Base-by-base conservation (phyloP, 1,140 invertebrate species). In the Bradysia coprophila region DNA sequence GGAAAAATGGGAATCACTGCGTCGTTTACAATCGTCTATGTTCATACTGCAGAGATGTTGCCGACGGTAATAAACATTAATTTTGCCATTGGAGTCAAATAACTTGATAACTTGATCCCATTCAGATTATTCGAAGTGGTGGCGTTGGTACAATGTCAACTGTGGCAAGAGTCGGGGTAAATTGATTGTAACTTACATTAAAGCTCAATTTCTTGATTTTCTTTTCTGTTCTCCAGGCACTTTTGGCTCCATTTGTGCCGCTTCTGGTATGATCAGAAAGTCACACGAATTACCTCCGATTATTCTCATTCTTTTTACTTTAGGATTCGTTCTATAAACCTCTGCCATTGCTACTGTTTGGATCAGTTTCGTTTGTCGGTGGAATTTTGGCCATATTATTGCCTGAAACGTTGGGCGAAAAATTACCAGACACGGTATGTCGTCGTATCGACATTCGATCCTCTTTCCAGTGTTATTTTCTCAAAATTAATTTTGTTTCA, bases 1-100 rank as follows among this genome's bases (percentile, higher is more conserved):
- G 77, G 77, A 10, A 79, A 78, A 54, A 59, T 75, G 45, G 68
- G 68, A 4, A 72, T 75, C 13, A 75, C 73, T 0, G 63, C 69
- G 21, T 63, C 72, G 3, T 75, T 76, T 49, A 69, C 68, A 4
- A 63, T 73, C 8, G 57, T 73, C 2, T 76, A 75, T 46, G 66
- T 75, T 1, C 67, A 73, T 40, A 73, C 72, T 4, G 68, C 73
- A 2, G 74, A 76, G 61, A 63, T 76, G 55, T 66, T 75, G 47
- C 74, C 74, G 5, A 76, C 74, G 5, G 62, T 68, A 18, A 48
- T 69, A 45, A 57, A 31, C 40, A 48, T 24, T 50, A 50, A 3
- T 36, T 53, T 31, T 38, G 11, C 21, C 6, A n/a, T 36, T 21
- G 13, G 6, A 24, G 38, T 41, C 28, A 32, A 19, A 37, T 20